phyloP scores from a whole-genome alignment of 2,797 vertebrate genomes.

The Erpetoichthys calabaricus region DNA sequence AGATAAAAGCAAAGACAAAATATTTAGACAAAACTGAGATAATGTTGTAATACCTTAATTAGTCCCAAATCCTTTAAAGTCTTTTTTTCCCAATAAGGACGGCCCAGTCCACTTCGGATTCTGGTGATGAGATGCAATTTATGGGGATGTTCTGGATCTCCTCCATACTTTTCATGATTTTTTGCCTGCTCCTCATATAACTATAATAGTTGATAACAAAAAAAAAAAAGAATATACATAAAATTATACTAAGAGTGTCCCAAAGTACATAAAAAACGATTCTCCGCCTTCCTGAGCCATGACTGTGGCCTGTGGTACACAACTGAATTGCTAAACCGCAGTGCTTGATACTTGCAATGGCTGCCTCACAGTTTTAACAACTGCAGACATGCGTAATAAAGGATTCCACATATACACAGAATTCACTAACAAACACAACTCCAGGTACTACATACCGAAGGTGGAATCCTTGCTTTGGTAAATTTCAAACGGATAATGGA shows the following conservation, averaged over 20 bases:
- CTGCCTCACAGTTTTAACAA: too few species aligned
- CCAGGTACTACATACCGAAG: conserved; percentile 31
- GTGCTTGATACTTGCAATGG: too few species aligned
- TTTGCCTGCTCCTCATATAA: conserved; percentile 60
- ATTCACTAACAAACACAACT: too few species aligned
- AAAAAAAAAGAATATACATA: too few species aligned
- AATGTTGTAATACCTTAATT: conserved; percentile 49
- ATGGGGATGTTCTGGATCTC: conserved; percentile 77
- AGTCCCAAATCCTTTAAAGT: conserved; percentile 62
- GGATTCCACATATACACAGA: too few species aligned
- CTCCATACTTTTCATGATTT: conserved; percentile 81
- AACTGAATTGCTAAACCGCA: background rate
- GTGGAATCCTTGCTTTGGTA: conserved; percentile 40
- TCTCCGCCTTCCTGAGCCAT: too few species aligned
- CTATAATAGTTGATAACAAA: too few species aligned
- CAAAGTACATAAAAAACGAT: too few species aligned
- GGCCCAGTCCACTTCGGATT: conserved; percentile 55
- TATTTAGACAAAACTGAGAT: too few species aligned
- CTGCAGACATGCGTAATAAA: too few species aligned
- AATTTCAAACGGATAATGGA: conserved; percentile 34
- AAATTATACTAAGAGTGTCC: background rate
- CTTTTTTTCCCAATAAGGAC: conserved; percentile 89
- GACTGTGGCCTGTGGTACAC: too few species aligned
- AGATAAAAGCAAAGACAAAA: background rate
- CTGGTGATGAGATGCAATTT: conserved; percentile 79